Percentiles rank a stretch among this genome's conserved stretches.
phyloP scores from a whole-genome alignment of 2,113 vertebrate species.

The Brachypodius melanocephalos region DNA sequence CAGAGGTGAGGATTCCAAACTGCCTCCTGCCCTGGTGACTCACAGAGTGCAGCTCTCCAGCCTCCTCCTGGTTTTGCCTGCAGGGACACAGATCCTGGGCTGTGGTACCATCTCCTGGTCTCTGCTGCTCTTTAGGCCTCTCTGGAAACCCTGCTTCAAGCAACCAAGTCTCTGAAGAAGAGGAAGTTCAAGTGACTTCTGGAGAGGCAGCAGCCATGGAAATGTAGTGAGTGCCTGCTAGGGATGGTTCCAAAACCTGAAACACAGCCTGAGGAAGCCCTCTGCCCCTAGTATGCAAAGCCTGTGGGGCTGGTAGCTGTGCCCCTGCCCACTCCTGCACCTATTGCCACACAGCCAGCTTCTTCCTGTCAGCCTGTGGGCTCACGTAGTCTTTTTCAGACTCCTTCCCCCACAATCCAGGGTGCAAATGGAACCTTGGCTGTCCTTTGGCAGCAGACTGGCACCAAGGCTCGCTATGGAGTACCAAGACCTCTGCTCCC shows the following conservation, averaged over 20 bases:
- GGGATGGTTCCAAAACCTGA: background rate
- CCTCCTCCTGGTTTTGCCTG: background rate
- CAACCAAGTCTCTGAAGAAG: background rate
- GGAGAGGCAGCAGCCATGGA: background rate
- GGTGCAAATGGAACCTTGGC: fast-evolving
- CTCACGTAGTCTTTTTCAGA: background rate
- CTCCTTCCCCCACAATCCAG: background rate
- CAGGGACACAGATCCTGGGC: background rate
- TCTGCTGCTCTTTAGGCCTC: background rate
- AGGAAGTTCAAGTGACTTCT: background rate
- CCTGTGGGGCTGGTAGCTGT: background rate
- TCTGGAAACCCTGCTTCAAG: background rate
- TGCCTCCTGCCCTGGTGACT: background rate
- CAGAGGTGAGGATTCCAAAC: background rate
- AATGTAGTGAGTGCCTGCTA: background rate
- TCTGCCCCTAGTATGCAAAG: background rate
- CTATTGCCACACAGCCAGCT: background rate
- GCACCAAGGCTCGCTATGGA: background rate
- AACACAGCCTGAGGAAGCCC: background rate
- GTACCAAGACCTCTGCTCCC: background rate
- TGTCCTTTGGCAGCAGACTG: background rate
- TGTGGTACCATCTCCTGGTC: background rate
- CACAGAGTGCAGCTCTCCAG: background rate
- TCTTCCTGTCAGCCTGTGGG: background rate
- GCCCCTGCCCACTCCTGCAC: background rate